Percentiles rank a stretch among this genome's conserved stretches.
Conservation (phyloP, 1,140 invertebrate genomes). For the Drosophila mayri region DNA sequence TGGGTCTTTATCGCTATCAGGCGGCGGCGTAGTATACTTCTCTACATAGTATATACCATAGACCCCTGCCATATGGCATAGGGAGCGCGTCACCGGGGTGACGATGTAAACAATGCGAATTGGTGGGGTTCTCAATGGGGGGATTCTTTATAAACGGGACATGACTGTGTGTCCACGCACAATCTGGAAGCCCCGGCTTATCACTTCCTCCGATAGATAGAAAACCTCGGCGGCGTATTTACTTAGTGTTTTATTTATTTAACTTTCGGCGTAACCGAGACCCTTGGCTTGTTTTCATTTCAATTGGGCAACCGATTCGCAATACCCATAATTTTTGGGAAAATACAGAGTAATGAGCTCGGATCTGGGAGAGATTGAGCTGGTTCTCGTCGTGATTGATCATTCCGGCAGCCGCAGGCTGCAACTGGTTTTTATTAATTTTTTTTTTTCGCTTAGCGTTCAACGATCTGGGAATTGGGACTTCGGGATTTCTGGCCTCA, state of each 20-base stretch:
- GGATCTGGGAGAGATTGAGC: conserved; percentile 8
- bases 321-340: conserved; percentile 9
- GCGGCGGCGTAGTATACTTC: neutral
- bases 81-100: conserved; percentile 45
- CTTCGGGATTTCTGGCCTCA: conserved; percentile 19
- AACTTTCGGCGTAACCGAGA: conserved; percentile 1
- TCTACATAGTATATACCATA: neutral
- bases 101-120: conserved; percentile 60
- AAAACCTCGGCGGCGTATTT: conserved; percentile 3
- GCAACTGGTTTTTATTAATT: conserved; percentile 35
- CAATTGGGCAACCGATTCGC: conserved; percentile 21
- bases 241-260: conserved; percentile 22
- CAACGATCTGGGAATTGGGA: conserved; percentile 34
- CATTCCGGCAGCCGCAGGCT: conserved; percentile 46
- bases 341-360: conserved; percentile 3
- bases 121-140: conserved; percentile 14
- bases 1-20: conserved; percentile 33
- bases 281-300: conserved; percentile 25
- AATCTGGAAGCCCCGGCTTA: conserved; percentile 39
- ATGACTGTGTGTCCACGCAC: conserved; percentile 58
- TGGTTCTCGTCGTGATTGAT: conserved; percentile 28
- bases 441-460: conserved; percentile 14
- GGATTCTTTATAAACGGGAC: conserved; percentile 59
- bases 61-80: conserved; percentile 14
- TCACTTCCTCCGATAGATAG: conserved; percentile 24